Evolutionary conservation across 1,140 invertebrate species (phyloP), one percentile per base, ranked within the genome.

Genomic region (Drosophila nasuta): DNA sequence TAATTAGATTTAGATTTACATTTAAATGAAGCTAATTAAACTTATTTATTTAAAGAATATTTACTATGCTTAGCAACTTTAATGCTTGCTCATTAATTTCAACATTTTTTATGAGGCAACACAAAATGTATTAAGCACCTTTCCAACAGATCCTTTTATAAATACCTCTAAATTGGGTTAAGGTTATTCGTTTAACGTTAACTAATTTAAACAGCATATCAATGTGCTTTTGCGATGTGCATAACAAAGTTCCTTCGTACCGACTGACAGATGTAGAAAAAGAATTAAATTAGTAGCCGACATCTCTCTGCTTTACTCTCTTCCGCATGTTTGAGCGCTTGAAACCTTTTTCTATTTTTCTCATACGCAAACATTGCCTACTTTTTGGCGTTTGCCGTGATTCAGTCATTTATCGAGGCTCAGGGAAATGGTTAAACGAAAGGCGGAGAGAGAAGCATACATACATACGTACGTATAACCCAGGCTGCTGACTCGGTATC

Each of bases 401-500:
- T 51, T 28, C 62, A 45, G 38, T 54, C 35, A 54, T 25, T 49
- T 64, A 25, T 33, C 30, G 15, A 3, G 30, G 15, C 15, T 3
- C 1, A 38, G 8, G 13, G 15, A 4, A 25, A 25, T 25, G 20
- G 20, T 25, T 25, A 25, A 25, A 25, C 3, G 30, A 43, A 28
- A 5, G 13, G 7, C 28, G 20, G 46, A 11, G 17, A 49, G 38
- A 20, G 10, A 38, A 8, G 33, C 33, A 8, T 7, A 38, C 41
- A 25, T 25, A 25, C 20, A 2, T 20, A 20, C 17, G 17, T 17
- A 17, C 8, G 46, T 56, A 38, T 57, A 65, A 28, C 17, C 43
- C 49, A 33, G 48, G 3, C 41, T 56, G 35, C 54, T 54, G 46
- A 54, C 64, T 77, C 69, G 77, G 77, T 82, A 77, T 88, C 80